These are phyloP conservation scores for Rafetus swinhoei DNA, from an alignment of 2,113 vertebrate species.

Conservation along the genomic window DNA sequence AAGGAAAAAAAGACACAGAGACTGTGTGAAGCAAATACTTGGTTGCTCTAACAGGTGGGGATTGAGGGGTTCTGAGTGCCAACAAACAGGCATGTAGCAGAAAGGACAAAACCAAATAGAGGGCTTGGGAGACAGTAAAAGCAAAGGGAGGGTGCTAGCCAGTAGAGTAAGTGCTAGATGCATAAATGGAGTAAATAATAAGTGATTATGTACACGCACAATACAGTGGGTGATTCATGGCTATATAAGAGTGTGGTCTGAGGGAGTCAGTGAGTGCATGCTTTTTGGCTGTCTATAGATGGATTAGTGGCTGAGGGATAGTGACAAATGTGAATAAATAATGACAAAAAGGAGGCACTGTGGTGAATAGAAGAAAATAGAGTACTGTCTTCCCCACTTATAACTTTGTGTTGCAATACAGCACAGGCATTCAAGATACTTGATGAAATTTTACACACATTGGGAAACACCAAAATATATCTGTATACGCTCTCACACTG, in stretches of 20 bases:
- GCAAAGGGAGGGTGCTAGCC: neutral
- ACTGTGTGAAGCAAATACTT: no score
- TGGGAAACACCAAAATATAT: neutral
- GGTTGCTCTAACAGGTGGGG: no score
- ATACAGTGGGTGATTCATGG: neutral
- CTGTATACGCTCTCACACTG: neutral
- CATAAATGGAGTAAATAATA: neutral
- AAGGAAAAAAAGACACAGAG: no score
- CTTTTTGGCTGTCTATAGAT: neutral
- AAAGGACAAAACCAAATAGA: neutral
- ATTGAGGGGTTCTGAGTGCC: neutral
- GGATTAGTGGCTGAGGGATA: neutral
- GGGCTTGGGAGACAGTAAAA: neutral
- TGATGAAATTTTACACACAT: neutral
- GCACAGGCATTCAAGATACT: neutral
- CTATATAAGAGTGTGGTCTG: neutral
- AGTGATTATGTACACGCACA: neutral
- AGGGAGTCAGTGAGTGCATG: neutral
- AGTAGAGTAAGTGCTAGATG: neutral
- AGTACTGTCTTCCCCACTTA: neutral
- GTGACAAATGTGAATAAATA: neutral
- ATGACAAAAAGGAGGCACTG: neutral
- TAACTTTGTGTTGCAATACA: neutral
- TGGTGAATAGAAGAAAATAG: neutral
- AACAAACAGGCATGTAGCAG: neutral